These are phyloP conservation scores for Aplodontia rufa DNA, from an alignment of 2,113 vertebrate species.

Conservation along the genomic window DNA sequence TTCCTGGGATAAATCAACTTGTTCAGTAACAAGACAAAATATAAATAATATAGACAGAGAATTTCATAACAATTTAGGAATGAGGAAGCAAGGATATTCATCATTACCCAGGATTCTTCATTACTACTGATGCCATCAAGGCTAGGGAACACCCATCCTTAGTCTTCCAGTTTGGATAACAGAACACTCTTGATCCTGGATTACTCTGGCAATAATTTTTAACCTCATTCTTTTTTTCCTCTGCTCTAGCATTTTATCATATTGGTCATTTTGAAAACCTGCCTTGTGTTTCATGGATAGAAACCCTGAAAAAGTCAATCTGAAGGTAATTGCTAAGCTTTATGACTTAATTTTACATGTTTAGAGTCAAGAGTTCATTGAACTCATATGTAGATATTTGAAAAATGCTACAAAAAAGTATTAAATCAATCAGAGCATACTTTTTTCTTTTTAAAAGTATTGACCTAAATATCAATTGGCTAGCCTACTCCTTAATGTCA, in stretches of 20 bases:
- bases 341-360: conserved; percentile 33
- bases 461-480: conserved; percentile 50
- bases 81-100: neutral
- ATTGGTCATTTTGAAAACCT: conserved; percentile 44
- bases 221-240: neutral
- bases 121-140: neutral
- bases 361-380: conserved; percentile 39
- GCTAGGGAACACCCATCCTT: neutral
- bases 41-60: neutral
- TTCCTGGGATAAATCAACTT: conserved; percentile 20
- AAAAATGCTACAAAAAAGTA: conserved; percentile 39
- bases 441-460: conserved; percentile 46
- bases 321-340: conserved; percentile 1
- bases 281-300: conserved; percentile 18
- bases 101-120: neutral
- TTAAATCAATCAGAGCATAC: conserved; percentile 41
- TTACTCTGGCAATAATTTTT: neutral
- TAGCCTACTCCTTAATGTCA: conserved; percentile 51
- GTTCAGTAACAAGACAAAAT: conserved; percentile 56
- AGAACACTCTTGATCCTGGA: neutral
- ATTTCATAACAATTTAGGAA: neutral
- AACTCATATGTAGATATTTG: conserved; percentile 11
- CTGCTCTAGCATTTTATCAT: neutral
- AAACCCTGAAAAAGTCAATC: conserved; percentile 15
- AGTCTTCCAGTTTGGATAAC: neutral